Base-by-base conservation (phyloP, 2,797 vertebrate species). In the Xyrichtys novacula region DNA sequence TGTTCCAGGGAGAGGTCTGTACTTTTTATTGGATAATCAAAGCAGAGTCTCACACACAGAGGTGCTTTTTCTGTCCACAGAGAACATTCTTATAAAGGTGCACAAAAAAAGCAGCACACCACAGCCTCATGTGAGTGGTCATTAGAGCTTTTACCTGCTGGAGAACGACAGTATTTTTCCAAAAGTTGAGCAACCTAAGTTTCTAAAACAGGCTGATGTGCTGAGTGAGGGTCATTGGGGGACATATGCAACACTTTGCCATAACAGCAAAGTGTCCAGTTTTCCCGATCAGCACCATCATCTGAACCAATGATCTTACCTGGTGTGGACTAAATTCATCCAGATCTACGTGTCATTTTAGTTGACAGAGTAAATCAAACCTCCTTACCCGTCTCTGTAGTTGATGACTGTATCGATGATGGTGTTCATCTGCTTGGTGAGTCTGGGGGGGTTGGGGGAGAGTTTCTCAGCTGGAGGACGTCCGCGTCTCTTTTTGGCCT, bases 351-450 rank as follows among this genome's bases (percentile, higher is more conserved):
- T 36, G 34, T 36, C n/a, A n/a, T 36, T 32, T 36, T 42, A 19
- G 7, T 9, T 22, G 4, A 14, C 16, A 5, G 2, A 17, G 12
- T 28, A 8, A 4, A n/a, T 20, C 15, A 6, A 15, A 22, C 3
- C 40, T 62, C 38, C 91, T 87, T 83, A 98, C 97, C 96, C 95
- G 0, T 99, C 98, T 83, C 96, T 97, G 93, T 99, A 99, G 92
- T 99, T 99, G 81, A 99, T 96, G 63, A 99, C 98, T 0, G 98
- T 99, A 65, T 99, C 98, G 2, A 97, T 94, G 78, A 99, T 98
- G 59, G 96, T 92, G 61, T 96, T 97, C 98, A 99, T 99, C 80
- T 98, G 97, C 85, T 98, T 98, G 28, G 97, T 98, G 85, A 99
- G 92, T 83, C 95, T 98, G 0, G 97, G 95, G 28, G 96, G 97